phyloP scores from a whole-genome alignment of 2,888 invertebrate species.

The Xylota sylvarum region DNA sequence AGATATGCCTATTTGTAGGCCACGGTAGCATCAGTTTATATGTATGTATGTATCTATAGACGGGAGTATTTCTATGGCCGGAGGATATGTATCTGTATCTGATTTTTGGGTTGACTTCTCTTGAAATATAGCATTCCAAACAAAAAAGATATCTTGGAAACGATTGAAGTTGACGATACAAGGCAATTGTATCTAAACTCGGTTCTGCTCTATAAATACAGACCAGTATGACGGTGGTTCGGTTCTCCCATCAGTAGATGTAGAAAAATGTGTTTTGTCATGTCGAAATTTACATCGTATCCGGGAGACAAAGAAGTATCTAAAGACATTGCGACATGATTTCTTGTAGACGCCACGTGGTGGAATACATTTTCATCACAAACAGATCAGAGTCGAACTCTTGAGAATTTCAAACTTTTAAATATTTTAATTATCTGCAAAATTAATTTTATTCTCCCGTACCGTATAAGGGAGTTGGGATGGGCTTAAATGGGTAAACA shows the following conservation, averaged over 20 bases:
- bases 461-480: not conserved
- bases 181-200: constrained; percentile 30
- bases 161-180: constrained; percentile 14
- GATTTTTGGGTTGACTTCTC: constrained; percentile 66
- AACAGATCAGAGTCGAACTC: constrained; percentile 8
- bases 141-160: constrained; percentile 38
- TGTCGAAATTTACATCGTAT: constrained; percentile 28
- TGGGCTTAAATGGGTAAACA: not conserved
- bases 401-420: constrained; percentile 54
- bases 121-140: constrained; percentile 56
- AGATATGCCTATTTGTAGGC: constrained; percentile 73
- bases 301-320: constrained; percentile 4
- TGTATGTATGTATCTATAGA: not conserved
- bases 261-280: not conserved
- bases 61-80: constrained; percentile 32
- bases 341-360: constrained; percentile 6
- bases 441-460: constrained; percentile 36
- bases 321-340: constrained; percentile 15
- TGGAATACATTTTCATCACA: constrained; percentile 1
- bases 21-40: constrained; percentile 65
- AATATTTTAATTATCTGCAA: constrained; percentile 65
- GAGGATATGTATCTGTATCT: constrained; percentile 66
- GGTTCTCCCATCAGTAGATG: not conserved
- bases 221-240: too few species aligned
- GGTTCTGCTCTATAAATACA: constrained; percentile 56